Base-by-base conservation (phyloP, 2,797 vertebrate species). In the Schizothorax lantsangensis region DNA sequence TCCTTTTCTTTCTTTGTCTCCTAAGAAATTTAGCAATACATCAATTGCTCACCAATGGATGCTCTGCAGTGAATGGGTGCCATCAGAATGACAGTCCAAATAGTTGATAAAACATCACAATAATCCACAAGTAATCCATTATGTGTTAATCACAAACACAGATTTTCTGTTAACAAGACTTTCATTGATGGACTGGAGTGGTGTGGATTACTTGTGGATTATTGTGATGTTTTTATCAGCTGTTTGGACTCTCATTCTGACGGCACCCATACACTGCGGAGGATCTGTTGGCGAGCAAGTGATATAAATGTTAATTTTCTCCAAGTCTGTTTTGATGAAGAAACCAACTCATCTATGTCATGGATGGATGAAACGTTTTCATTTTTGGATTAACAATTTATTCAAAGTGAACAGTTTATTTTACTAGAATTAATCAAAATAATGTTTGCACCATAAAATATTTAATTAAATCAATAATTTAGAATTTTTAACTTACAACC, bases 31-130 rank as follows among this genome's bases (percentile, higher is more conserved):
- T 33, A 4, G 14, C 59, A 64, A 30, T 66, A 17, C 64, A 33
- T 36, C 2, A 33, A 66, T 4, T 33, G 64, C 30, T 33, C 64
- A 66, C 14, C 30, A 33, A 17, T 66, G 64, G 30, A 66, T 1
- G 6, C 64, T 68, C 64, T 68, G 15, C 64, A 36, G 64, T 68
- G 64, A 68, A 68, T 68, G 64, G 30, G 30, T 68, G 64, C 64
- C 30, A 0, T n/a, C 57, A n/a, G 23, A 62, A 62, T n/a, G 10
- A 62, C 23, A 2, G n/a, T 26, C 57, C 23, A 59, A 59, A n/a
- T 1, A n/a, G 23, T 11, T 59, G 10, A n/a, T 26, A n/a, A 62
- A 62, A 62, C 57, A 62, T 11, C 23, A 26, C 57, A n/a, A 5
- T n/a, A n/a, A 23, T 59, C 23, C 23, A 59, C n/a, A 26, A 26